Evolutionary conservation across 2,797 vertebrate genomes (phyloP).

Genomic region (Sebastiscus albofasciatus): DNA sequence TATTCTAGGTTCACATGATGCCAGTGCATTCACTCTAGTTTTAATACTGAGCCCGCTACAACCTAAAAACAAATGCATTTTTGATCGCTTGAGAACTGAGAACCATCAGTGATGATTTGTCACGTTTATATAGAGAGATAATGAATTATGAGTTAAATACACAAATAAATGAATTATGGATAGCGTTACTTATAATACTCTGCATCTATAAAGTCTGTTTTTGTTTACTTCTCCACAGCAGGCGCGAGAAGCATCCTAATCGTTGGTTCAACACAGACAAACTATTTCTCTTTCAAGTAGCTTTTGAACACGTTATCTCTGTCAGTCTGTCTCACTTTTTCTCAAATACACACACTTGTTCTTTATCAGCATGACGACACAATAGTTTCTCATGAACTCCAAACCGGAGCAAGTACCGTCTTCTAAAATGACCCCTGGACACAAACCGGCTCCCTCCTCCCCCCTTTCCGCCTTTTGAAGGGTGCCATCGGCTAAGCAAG

Average conservation of each 20-base stretch:
- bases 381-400: slow-evolving; percentile 47
- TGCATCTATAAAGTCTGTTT: background rate
- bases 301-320: slow-evolving; percentile 21
- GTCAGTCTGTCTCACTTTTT: slow-evolving; percentile 15
- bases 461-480: slow-evolving; percentile 61
- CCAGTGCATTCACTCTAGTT: too few species aligned
- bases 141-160: background rate
- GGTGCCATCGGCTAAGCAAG: slow-evolving; percentile 68
- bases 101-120: background rate
- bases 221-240: background rate
- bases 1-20: too few species aligned
- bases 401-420: slow-evolving; percentile 33
- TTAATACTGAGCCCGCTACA: too few species aligned
- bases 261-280: background rate
- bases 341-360: slow-evolving; percentile 10
- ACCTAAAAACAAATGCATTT: too few species aligned
- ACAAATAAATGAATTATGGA: background rate
- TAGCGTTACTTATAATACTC: background rate
- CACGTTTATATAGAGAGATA: background rate
- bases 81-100: background rate
- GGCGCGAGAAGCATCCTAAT: background rate
- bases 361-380: slow-evolving; percentile 29
- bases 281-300: background rate
- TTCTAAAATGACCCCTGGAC: slow-evolving; percentile 65
- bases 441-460: slow-evolving; percentile 54